Base-by-base conservation (phyloP, 2,888 invertebrate genomes). In the Griposia aprilina region DNA sequence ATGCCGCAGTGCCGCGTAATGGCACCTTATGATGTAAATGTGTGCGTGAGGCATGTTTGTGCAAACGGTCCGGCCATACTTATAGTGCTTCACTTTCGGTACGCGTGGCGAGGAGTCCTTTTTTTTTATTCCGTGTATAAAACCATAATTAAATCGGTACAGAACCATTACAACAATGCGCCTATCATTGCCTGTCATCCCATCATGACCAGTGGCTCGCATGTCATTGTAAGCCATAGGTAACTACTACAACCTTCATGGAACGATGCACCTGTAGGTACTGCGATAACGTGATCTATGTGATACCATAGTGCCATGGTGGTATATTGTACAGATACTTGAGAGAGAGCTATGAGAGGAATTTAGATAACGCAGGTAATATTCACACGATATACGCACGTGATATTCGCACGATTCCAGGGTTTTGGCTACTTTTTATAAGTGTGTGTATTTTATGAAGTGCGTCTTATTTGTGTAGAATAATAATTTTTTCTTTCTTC, bases 231-330 rank as follows among this genome's bases (percentile, higher is more conserved):
- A 82, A 62, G n/a, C 20, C 23, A 0, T 6, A 55, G n/a, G 48
- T 65, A 59, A 41, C 8, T 26, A 26, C 45, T 60, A 30, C 70
- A 79, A 80, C 88, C 88, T 88, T 88, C 88, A 87, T 26, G 88
- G 88, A 67, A 60, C 76, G 59, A 26, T 81, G 88, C 88, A 57
- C 26, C 52, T 72, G 76, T 63, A 63, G 55, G 82, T 68, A 81
- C 45, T 26, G 1, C 23, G 4, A 41, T 72, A 45, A 10, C 71
- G 69, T 73, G 78, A 80, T 65, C 70, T 63, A 36, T 71, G 76
- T 71, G 10, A 76, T 75, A 75, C 23, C 17, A n/a, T 73, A 48
- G 8, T 8, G 41, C 23, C 36, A 36, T 52, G 62, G 15, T 60
- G 13, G 48, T 66, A 63, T n/a, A 55, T 66, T 67, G 26, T 79